Evolutionary conservation across 2,113 vertebrate species (phyloP).

Genomic region (Lamprologus tigripictilis): DNA sequence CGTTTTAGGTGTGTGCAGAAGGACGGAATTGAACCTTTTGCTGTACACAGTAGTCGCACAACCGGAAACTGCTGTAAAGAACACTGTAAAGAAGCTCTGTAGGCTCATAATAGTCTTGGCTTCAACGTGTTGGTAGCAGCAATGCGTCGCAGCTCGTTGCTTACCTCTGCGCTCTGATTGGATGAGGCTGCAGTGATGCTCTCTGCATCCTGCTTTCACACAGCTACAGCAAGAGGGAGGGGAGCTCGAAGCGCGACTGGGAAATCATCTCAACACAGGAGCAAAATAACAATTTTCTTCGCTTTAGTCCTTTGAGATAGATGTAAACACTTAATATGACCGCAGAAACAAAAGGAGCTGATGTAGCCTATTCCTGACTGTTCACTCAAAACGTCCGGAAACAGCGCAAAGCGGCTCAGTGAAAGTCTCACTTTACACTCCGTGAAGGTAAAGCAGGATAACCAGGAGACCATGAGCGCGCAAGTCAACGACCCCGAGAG

Average conservation of each 20-base stretch:
- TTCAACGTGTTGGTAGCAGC: conserved; percentile 35
- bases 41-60: not conserved
- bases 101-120: not conserved
- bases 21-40: not conserved
- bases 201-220: conserved; percentile 41
- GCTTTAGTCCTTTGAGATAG: not conserved
- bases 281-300: not conserved
- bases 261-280: conserved; percentile 27
- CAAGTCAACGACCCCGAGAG: conserved; percentile 74
- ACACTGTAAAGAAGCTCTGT: not conserved
- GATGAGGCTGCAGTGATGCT: conserved; percentile 52
- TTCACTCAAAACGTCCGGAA: not conserved
- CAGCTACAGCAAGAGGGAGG: conserved; percentile 14
- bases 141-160: conserved; percentile 35
- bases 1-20: not conserved
- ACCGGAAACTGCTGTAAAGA: not conserved
- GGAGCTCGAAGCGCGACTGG: conserved; percentile 17
- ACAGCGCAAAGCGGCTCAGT: not conserved
- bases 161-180: conserved; percentile 51
- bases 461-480: conserved; percentile 52
- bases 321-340: conserved; percentile 14
- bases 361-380: not conserved
- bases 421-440: conserved; percentile 33
- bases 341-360: not conserved
- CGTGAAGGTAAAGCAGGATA: not conserved